Base-by-base conservation (phyloP, 2,888 invertebrate genomes). In the Mesorhabditis belari region DNA sequence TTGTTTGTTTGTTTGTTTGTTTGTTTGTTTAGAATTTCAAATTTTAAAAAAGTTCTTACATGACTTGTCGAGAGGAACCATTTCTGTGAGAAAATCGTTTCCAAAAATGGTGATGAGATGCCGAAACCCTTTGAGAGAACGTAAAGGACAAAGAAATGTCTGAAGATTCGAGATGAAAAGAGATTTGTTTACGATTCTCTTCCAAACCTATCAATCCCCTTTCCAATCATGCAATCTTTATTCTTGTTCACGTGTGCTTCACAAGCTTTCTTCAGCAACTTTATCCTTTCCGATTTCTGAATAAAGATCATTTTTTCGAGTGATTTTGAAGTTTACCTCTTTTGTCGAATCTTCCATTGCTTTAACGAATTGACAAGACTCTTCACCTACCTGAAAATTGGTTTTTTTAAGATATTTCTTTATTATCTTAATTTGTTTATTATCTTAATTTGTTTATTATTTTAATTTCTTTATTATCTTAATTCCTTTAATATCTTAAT, bases 61-160 rank as follows among this genome's bases (percentile, higher is more conserved):
- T 73, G 69, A 25, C 67, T 67, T 64, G 98, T 98, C 24, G 95
- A 95, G 25, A 98, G 85, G 71, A 92, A 87, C 96, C 96, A 98
- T 0, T 95, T 94, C 81, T 96, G 95, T 80, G 92, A 92, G 72
- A 96, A 35, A n/a, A 35, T n/a, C 44, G 44, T 35, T n/a, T 3
- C 70, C 51, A 71, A 58, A 76, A 84, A 85, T 4, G 83, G 81
- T 19, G 71, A 71, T 1, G 63, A 58, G 35, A 65, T 66, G 51
- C 68, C 67, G 1, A 65, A 60, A 19, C 69, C 75, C 49, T 71
- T 65, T 59, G 94, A 93, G 57, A 98, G 90, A 27, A 98, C 94
- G 82, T 94, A 98, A 12, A 98, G 86, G 81, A 95, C 96, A 86
- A 98, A 98, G 44, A 98, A 85, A 83, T 98, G 96, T 56, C 98